Percentiles rank a stretch among this genome's conserved stretches.
Conservation (phyloP, 2,797 vertebrate genomes). For the Falco columbarius region DNA sequence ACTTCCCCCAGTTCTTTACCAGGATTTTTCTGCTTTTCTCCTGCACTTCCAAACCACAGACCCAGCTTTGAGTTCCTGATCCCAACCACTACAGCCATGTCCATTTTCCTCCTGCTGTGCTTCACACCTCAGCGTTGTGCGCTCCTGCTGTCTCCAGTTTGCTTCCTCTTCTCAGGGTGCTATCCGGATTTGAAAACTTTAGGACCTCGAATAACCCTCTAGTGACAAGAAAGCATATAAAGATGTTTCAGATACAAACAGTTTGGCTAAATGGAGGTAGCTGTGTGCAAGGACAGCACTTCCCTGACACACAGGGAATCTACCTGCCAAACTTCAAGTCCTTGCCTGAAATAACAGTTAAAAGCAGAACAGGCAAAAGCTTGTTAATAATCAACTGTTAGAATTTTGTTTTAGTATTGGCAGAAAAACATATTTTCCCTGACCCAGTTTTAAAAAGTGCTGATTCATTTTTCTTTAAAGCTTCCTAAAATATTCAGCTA, state of each 20-base stretch:
- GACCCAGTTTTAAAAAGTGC: conserved; percentile 42
- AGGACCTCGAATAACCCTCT: not conserved
- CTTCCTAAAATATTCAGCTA: conserved; percentile 40
- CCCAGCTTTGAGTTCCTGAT: not conserved
- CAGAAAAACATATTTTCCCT: conserved; percentile 36
- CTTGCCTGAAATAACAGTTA: conserved; percentile 31
- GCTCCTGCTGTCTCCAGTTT: not conserved
- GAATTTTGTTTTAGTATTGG: conserved; percentile 35
- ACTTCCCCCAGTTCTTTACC: not conserved
- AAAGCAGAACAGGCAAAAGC: conserved; percentile 8
- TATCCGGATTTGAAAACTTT: not conserved
- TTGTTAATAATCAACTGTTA: conserved; percentile 8
- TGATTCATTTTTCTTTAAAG: conserved; percentile 43
- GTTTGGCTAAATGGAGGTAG: not conserved
- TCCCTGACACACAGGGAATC: not conserved
- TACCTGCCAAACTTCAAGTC: conserved; percentile 11
- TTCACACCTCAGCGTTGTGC: rapidly evolving
- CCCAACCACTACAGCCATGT: rapidly evolving
- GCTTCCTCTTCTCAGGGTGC: not conserved
- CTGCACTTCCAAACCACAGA: not conserved
- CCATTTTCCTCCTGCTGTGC: not conserved
- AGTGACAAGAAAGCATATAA: not conserved
- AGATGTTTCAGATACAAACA: not conserved
- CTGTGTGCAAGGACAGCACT: not conserved
- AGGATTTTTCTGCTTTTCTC: not conserved